phyloP scores from a whole-genome alignment of 2,113 vertebrate species.

The Sceloporus tristichus region DNA sequence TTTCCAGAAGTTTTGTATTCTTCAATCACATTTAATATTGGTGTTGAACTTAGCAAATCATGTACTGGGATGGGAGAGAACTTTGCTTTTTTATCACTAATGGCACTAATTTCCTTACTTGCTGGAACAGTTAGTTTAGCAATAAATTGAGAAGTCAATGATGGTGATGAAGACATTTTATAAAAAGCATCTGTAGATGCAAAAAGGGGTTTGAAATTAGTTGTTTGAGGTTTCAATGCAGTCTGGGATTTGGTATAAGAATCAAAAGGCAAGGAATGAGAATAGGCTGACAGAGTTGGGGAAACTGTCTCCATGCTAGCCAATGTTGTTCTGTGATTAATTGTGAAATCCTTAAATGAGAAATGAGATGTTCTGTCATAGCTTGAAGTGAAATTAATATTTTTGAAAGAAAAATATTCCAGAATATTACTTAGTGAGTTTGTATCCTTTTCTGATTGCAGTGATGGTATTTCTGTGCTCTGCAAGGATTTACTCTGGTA shows the following conservation, averaged over 20 bases:
- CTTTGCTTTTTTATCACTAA: slow-evolving; percentile 6
- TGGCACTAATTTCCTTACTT: slow-evolving; percentile 52
- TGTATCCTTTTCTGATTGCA: slow-evolving; percentile 2
- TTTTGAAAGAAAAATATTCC: slow-evolving; percentile 31
- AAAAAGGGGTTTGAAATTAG: slow-evolving; percentile 39
- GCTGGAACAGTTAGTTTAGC: slow-evolving; percentile 51
- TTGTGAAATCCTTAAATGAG: slow-evolving; percentile 28
- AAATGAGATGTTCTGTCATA: slow-evolving; percentile 5
- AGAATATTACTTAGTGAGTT: slow-evolving; percentile 4
- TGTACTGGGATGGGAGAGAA: slow-evolving; percentile 21
- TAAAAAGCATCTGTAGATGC: slow-evolving; percentile 33
- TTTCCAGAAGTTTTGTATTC: slow-evolving; percentile 41
- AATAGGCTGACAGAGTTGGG: slow-evolving; percentile 9
- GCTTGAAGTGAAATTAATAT: not conserved
- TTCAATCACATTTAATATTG: slow-evolving; percentile 37
- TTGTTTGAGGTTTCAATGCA: slow-evolving; percentile 17
- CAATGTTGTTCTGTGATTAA: not conserved
- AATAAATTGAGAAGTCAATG: slow-evolving; percentile 52
- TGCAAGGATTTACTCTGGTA: not conserved
- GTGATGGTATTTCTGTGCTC: not conserved
- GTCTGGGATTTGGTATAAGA: slow-evolving; percentile 38
- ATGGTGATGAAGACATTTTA: slow-evolving; percentile 25
- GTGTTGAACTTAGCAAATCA: slow-evolving; percentile 40
- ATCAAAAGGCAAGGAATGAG: slow-evolving; percentile 24
- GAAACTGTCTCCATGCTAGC: slow-evolving; percentile 2